A percentile compares a stretch with the other conserved stretches of the same genome.
These are phyloP conservation scores for Rhodinocichla rosea DNA, from an alignment of 2,113 vertebrate species.

Conservation along the genomic window DNA sequence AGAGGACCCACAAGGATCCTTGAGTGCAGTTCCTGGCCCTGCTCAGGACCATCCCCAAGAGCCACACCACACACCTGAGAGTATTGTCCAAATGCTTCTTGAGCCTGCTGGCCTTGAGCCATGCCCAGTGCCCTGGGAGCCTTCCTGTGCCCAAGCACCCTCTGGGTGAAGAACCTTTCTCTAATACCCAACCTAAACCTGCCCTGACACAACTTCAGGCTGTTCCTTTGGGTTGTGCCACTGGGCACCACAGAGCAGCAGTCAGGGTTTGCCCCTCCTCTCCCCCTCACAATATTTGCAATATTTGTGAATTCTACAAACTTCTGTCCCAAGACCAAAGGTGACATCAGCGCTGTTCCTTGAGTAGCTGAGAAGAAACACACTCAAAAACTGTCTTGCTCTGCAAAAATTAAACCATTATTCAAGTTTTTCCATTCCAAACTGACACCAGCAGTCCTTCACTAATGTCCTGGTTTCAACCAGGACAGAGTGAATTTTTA, in stretches of 20 bases:
- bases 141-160: background rate
- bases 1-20: background rate
- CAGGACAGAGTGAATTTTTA: background rate
- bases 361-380: background rate
- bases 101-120: background rate
- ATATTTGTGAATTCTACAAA: background rate
- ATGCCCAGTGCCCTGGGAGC: background rate
- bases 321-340: background rate
- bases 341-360: accelerated
- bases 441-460: background rate
- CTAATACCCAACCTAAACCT: background rate
- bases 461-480: background rate
- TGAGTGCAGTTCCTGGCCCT: accelerated
- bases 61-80: background rate
- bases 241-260: background rate
- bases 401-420: background rate
- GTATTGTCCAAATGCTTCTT: accelerated
- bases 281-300: background rate
- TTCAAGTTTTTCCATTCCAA: background rate
- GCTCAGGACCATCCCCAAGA: background rate
- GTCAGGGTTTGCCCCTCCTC: background rate
- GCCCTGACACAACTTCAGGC: background rate
- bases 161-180: background rate
- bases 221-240: background rate
- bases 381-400: accelerated